Percentiles rank a stretch among this genome's conserved stretches.
phyloP scores from a whole-genome alignment of 2,113 vertebrate species.

The Pygoscelis antarcticus region DNA sequence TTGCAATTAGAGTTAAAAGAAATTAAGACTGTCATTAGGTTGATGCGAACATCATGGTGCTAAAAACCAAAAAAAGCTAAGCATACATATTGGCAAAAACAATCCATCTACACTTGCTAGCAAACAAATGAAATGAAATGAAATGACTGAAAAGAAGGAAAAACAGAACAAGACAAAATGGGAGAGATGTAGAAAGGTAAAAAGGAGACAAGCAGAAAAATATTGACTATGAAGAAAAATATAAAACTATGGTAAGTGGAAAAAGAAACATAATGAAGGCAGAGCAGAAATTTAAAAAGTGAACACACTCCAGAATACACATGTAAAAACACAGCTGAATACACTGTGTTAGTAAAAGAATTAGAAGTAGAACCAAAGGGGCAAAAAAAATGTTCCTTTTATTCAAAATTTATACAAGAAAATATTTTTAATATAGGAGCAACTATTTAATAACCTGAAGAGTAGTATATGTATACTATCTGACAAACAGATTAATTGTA shows the following conservation, averaged over 20 bases:
- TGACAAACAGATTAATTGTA: conserved; percentile 36
- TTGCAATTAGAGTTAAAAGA: neutral
- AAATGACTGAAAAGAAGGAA: neutral
- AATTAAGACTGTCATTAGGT: neutral
- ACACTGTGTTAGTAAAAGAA: neutral
- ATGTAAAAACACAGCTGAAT: neutral
- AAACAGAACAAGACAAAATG: neutral
- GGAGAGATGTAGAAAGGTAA: neutral
- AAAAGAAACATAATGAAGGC: neutral
- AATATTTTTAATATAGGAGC: neutral
- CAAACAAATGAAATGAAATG: neutral
- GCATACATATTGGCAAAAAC: neutral
- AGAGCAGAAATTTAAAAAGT: neutral
- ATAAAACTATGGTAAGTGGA: neutral
- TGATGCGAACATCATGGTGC: neutral
- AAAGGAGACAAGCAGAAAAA: neutral
- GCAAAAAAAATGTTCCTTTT: neutral
- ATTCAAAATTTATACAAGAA: neutral
- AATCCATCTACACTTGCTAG: neutral
- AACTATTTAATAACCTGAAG: conserved; percentile 5
- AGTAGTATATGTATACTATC: neutral
- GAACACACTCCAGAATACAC: neutral
- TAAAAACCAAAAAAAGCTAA: neutral
- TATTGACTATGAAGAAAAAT: neutral
- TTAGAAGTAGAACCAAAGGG: neutral